Conservation (phyloP, 2,113 vertebrate genomes). For the Thunnus thynnus region DNA sequence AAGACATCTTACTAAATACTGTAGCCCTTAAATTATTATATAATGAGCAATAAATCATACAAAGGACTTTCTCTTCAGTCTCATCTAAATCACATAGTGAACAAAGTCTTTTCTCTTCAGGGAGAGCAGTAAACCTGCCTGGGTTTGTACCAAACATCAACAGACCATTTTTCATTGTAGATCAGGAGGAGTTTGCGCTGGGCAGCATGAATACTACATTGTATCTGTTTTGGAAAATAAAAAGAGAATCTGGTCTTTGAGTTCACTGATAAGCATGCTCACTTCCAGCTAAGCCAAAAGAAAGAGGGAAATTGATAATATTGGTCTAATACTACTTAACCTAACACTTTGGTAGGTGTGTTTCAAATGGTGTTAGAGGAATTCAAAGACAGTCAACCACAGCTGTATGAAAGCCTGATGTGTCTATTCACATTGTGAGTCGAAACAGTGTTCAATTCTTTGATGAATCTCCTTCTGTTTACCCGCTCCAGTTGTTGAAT, state of each 20-base stretch:
- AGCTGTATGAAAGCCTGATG: background rate
- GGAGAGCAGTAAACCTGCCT: too few relatives aligned
- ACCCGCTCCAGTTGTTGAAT: conserved; percentile 28
- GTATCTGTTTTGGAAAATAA: too few relatives aligned
- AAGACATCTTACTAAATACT: too few relatives aligned
- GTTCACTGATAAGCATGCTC: background rate
- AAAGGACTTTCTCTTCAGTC: too few relatives aligned
- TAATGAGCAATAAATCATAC: too few relatives aligned
- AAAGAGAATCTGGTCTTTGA: background rate
- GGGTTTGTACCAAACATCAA: too few relatives aligned
- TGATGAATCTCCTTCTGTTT: conserved; percentile 21
- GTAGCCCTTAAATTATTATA: too few relatives aligned
- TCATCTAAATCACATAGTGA: too few relatives aligned
- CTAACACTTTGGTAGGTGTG: background rate
- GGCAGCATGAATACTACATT: too few relatives aligned
- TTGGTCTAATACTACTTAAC: background rate
- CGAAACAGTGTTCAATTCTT: background rate
- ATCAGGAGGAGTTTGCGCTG: too few relatives aligned
- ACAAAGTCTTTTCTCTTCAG: too few relatives aligned
- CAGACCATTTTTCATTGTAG: too few relatives aligned
- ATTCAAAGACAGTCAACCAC: background rate
- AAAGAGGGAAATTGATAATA: background rate
- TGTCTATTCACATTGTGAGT: background rate
- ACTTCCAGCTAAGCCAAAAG: background rate
- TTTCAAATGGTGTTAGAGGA: background rate